Base-by-base conservation (phyloP, 2,113 vertebrate genomes). In the Pelecanoides urinatrix region DNA sequence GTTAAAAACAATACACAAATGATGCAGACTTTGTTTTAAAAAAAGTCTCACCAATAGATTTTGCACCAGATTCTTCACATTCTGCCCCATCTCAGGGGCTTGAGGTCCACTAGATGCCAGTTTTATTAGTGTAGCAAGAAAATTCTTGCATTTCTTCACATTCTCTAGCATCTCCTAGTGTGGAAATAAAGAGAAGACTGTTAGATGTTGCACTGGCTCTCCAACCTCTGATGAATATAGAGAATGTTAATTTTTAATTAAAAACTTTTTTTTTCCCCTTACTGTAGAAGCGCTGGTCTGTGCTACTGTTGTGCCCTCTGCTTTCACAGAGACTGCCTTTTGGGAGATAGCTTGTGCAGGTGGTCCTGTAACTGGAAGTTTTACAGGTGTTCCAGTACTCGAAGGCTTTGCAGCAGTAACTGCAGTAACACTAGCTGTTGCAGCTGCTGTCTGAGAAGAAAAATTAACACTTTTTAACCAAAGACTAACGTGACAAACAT, bases 71-170 rank as follows among this genome's bases (percentile, higher is more conserved):
- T 97, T 98, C 97, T 98, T 98, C 91, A 99, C 99, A 76, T 99
- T 99, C 96, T 98, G 98, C 4, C 99, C 99, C 98, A 99, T 99
- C 97, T 98, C 98, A 58, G 97, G 95, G 16, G 99, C 98, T 80
- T 98, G 98, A 86, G 99, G 98, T 92, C 99, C 99, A 95, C 98
- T 98, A 49, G 98, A 99, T 1, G 99, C 99, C 90, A 99, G 97
- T 95, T 99, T 99, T 96, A 99, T 99, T 94, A 99, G 97, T 0
- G 99, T 99, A 87, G 99, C 98, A 91, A 99, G 98, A 93, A 99
- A 99, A 97, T 99, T 99, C 97, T 99, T 99, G 97, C 99, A 99
- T 97, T 99, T 99, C 97, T 99, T 99, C 91, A 99, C 99, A 96
- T 99, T 99, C 96, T 99, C 99, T 92, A 99, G 84, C 55, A 98